These are phyloP conservation scores for Drosophila mojavensis DNA, from an alignment of 1,140 invertebrate species.

Conservation along the genomic window DNA sequence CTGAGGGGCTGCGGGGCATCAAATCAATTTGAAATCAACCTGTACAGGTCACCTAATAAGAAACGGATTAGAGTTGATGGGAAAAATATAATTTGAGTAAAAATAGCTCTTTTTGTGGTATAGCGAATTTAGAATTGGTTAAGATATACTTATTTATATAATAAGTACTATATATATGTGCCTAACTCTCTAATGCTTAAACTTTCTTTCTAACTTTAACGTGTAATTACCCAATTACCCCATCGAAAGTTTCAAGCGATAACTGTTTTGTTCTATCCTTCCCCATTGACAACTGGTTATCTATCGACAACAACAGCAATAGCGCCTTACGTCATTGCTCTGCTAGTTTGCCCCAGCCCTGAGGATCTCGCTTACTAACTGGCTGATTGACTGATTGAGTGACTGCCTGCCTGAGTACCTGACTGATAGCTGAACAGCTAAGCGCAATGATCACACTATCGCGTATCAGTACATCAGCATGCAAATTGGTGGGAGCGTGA, in stretches of 20 bases:
- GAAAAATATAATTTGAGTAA: neutral
- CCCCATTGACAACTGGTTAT: slow-evolving; percentile 20
- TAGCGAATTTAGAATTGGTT: too few relatives aligned
- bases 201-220: neutral
- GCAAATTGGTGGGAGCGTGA: slow-evolving; percentile 29
- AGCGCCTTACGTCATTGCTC: slow-evolving; percentile 26
- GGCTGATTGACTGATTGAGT: neutral
- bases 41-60: slow-evolving; percentile 58
- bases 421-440: slow-evolving; percentile 15
- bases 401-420: slow-evolving; percentile 9
- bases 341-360: slow-evolving; percentile 1
- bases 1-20: neutral
- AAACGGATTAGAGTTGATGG: slow-evolving; percentile 25
- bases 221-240: neutral
- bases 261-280: slow-evolving; percentile 30
- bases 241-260: neutral
- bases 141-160: neutral
- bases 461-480: slow-evolving; percentile 30
- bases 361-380: neutral
- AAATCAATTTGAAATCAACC: slow-evolving; percentile 59
- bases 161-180: neutral
- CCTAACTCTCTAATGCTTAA: neutral
- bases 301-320: slow-evolving; percentile 14
- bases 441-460: slow-evolving; percentile 22
- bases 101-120: neutral